phyloP scores from a whole-genome alignment of 2,888 invertebrate species.

The Byasa hedistus region DNA sequence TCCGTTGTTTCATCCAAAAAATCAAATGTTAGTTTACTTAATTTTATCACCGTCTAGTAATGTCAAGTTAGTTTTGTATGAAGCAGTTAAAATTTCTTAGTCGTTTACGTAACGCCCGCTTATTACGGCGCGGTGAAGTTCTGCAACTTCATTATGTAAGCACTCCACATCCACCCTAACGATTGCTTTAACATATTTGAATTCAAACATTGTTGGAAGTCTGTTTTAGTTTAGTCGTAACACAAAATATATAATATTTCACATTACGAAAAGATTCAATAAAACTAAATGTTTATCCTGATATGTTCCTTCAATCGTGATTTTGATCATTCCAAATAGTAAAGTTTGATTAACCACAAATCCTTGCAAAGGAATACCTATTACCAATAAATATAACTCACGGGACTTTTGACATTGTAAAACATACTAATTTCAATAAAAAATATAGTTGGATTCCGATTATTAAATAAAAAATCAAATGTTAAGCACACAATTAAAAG shows the following conservation, averaged over 20 bases:
- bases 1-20: neutral
- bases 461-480: no score
- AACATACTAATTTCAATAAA: no score
- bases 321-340: no score
- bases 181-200: slow-evolving; percentile 21
- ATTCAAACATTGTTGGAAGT: slow-evolving; percentile 9
- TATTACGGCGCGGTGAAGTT: slow-evolving; percentile 21
- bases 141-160: slow-evolving; percentile 25
- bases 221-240: slow-evolving; percentile 2
- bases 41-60: slow-evolving; percentile 9
- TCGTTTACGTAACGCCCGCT: slow-evolving; percentile 17
- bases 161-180: slow-evolving; percentile 8
- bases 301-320: no score
- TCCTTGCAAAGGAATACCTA: no score
- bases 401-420: no score
- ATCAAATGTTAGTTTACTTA: neutral
- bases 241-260: neutral
- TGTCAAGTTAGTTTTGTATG: slow-evolving; percentile 3
- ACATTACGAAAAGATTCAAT: neutral
- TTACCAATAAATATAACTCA: no score
- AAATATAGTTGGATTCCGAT: no score
- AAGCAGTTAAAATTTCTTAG: slow-evolving; percentile 17
- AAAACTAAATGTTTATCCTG: no score
- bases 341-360: no score
- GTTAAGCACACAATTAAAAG: no score